phyloP scores from a whole-genome alignment of 2,113 vertebrate genomes.

The Ameiurus melas region DNA sequence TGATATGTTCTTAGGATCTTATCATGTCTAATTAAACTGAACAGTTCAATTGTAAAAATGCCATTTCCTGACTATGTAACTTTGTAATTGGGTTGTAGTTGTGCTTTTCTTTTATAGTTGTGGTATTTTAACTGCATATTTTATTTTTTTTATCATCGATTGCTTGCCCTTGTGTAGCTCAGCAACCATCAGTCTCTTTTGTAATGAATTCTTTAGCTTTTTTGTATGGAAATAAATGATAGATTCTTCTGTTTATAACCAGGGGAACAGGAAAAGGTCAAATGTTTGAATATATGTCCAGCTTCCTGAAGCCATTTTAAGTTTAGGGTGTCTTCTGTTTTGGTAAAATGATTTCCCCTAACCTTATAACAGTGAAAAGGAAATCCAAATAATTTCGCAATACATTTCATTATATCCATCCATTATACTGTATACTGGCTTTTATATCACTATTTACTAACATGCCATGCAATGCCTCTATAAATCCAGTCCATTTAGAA shows the following conservation, averaged over 20 bases:
- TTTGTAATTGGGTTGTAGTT: neutral
- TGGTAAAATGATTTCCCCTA: neutral
- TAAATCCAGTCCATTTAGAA: neutral
- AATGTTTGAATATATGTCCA: neutral
- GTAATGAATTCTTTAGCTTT: neutral
- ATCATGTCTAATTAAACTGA: neutral
- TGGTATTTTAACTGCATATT: neutral
- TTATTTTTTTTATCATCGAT: neutral
- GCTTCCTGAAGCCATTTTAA: neutral
- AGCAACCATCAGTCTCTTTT: neutral
- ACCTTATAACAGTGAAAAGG: neutral
- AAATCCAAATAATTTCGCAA: neutral
- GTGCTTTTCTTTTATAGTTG: neutral
- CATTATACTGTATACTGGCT: neutral
- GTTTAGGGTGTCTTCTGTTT: neutral
- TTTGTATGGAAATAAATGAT: neutral
- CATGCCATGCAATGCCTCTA: neutral
- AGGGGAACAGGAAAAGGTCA: neutral
- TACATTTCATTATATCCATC: neutral
- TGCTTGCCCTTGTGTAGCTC: neutral
- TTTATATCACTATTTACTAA: neutral
- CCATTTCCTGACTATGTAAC: neutral
- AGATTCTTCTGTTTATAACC: neutral
- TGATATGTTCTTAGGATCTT: neutral
- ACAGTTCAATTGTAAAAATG: neutral